Percentiles rank a stretch among this genome's conserved stretches.
These are phyloP conservation scores for Oxycera nigricornis DNA, from an alignment of 2,888 invertebrate genomes.

Conservation along the genomic window DNA sequence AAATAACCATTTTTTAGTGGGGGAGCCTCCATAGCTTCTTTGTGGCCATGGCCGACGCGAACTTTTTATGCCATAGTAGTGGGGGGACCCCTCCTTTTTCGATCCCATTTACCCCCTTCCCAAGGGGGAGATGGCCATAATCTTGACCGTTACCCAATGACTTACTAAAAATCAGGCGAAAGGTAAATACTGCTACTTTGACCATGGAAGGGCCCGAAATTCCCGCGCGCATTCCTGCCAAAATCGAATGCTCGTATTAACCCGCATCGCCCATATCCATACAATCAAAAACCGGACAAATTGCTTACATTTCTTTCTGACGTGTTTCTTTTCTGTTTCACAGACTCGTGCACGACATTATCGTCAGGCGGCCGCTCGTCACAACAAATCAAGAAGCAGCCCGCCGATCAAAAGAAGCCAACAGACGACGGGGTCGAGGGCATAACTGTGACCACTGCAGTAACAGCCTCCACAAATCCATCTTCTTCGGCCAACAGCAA, in stretches of 20 bases:
- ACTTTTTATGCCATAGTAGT: too few relatives aligned
- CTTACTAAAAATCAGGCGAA: too few relatives aligned
- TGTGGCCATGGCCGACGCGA: too few relatives aligned
- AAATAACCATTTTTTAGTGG: too few relatives aligned
- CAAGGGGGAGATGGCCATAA: too few relatives aligned
- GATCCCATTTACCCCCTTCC: too few relatives aligned
- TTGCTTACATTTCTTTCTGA: slow-evolving; percentile 22
- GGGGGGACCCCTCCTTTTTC: too few relatives aligned
- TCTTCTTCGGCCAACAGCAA: slow-evolving; percentile 41
- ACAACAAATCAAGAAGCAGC: slow-evolving; percentile 45
- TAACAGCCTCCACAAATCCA: slow-evolving; percentile 10
- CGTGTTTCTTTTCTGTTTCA: slow-evolving; percentile 14
- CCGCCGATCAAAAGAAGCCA: slow-evolving; percentile 44
- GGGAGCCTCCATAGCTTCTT: too few relatives aligned
- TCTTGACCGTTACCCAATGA: too few relatives aligned
- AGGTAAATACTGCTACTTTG: too few relatives aligned
- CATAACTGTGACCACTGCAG: slow-evolving; percentile 40
- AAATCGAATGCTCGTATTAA: slow-evolving; percentile 7
- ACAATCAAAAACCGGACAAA: slow-evolving; percentile 23
- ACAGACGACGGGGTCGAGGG: slow-evolving; percentile 43
- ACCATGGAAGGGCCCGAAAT: slow-evolving; percentile 23
- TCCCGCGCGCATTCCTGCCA: slow-evolving; percentile 7
- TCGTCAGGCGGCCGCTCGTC: slow-evolving; percentile 39
- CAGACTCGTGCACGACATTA: slow-evolving; percentile 29
- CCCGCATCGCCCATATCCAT: slow-evolving; percentile 21